Evolutionary conservation across 2,797 vertebrate species (phyloP).

Genomic region (Alcedo quadribrachys): DNA sequence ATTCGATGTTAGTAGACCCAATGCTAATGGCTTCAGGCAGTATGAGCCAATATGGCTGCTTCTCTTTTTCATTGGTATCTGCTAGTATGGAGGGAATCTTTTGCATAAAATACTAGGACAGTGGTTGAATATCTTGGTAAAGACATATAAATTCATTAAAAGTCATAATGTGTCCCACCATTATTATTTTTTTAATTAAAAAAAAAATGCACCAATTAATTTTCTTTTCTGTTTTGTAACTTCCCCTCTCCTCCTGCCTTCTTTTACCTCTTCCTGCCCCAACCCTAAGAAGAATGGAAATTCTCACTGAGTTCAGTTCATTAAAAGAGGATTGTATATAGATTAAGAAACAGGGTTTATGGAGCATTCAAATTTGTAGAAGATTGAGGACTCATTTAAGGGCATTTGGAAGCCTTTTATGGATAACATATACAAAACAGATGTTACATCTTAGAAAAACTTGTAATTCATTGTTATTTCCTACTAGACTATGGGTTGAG

Average conservation of each 20-base stretch:
- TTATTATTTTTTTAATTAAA: neutral
- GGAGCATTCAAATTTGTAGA: conserved; percentile 10
- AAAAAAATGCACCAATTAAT: neutral
- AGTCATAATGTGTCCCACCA: neutral
- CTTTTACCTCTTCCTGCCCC: neutral
- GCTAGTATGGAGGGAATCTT: neutral
- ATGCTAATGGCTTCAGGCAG: neutral
- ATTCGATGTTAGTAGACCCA: neutral
- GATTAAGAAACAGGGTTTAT: conserved; percentile 51
- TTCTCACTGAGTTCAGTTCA: neutral
- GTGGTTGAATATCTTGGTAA: neutral
- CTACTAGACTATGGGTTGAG: neutral
- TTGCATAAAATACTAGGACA: neutral
- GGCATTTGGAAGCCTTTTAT: conserved; percentile 22
- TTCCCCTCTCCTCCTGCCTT: neutral
- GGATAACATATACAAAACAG: conserved; percentile 34
- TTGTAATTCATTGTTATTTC: conserved; percentile 25
- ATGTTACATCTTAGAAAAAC: conserved; percentile 21
- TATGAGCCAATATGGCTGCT: neutral
- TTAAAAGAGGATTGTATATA: conserved; percentile 9
- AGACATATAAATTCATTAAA: neutral
- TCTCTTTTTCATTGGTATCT: neutral
- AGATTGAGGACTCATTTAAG: conserved; percentile 36
- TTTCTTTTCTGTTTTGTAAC: neutral
- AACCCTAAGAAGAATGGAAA: neutral